A percentile compares a stretch with the other conserved stretches of the same genome.
Evolutionary conservation across 2,888 invertebrate genomes (phyloP).

Genomic region (Acronicta leporina): DNA sequence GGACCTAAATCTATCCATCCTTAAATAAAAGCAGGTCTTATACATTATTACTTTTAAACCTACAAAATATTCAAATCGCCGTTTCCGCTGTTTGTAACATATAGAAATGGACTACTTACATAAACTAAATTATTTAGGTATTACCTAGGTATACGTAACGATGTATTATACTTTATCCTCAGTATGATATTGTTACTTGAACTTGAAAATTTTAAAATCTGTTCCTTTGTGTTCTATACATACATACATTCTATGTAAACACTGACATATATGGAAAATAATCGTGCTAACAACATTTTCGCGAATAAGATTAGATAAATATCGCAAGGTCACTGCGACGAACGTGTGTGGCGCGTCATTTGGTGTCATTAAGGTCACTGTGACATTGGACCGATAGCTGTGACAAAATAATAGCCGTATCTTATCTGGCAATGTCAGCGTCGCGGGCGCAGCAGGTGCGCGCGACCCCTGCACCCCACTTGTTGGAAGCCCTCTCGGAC

Average conservation of each 20-base stretch:
- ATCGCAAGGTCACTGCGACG: constrained; percentile 83
- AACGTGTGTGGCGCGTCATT: constrained; percentile 83
- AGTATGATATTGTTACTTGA: constrained; percentile 7
- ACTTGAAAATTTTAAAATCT: constrained; percentile 27
- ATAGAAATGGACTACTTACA: too few species aligned
- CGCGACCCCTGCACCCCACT: constrained; percentile 79
- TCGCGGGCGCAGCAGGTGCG: constrained; percentile 86
- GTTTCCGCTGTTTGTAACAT: too few species aligned
- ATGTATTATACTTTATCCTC: background rate
- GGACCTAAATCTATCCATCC: constrained; percentile 5
- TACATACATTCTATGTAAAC: constrained; percentile 33
- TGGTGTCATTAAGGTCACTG: constrained; percentile 88
- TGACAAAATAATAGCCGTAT: constrained; percentile 88
- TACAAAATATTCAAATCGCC: background rate
- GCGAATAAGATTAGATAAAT: constrained; percentile 87
- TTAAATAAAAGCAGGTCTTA: background rate
- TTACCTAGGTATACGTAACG: too few species aligned
- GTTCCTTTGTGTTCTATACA: constrained; percentile 36
- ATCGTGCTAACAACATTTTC: constrained; percentile 72
- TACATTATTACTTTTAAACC: background rate
- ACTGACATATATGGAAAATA: constrained; percentile 63
- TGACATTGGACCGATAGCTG: constrained; percentile 87
- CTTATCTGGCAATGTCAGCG: constrained; percentile 87
- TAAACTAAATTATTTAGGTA: too few species aligned
- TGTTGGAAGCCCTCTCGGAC: constrained; percentile 56